Conservation (phyloP, 2,797 vertebrate genomes). For the Pelochelys cantorii region DNA sequence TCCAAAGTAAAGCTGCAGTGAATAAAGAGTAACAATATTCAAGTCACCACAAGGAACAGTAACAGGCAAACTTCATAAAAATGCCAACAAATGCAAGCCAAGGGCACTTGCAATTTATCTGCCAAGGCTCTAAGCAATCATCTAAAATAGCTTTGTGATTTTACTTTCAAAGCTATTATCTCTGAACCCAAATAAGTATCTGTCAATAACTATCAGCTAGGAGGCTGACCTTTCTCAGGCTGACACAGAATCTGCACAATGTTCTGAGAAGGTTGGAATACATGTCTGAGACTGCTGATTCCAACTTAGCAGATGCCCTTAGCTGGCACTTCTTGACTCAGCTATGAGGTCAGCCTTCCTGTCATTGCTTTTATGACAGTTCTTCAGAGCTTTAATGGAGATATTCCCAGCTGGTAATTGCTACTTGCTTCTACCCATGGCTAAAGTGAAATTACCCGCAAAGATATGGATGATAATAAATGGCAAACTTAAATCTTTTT, state of each 20-base stretch:
- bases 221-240: constrained; percentile 6
- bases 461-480: background rate
- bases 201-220: constrained; percentile 40
- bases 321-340: background rate
- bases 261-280: constrained; percentile 8
- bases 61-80: constrained; percentile 57
- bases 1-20: constrained; percentile 45
- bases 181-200: constrained; percentile 42
- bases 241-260: constrained; percentile 12
- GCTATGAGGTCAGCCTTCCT: background rate
- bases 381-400: background rate
- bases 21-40: constrained; percentile 33
- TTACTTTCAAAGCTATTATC: constrained; percentile 60
- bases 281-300: background rate
- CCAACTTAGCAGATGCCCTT: background rate
- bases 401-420: background rate
- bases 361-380: background rate
- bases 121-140: constrained; percentile 36
- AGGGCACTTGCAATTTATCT: constrained; percentile 57
- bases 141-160: constrained; percentile 50
- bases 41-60: constrained; percentile 42
- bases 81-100: constrained; percentile 52
- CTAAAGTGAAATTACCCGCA: background rate
- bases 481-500: background rate
- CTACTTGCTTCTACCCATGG: background rate